Percentiles rank a stretch among this genome's conserved stretches.
phyloP scores from a whole-genome alignment of 2,888 invertebrate genomes.

The Morpho deidamia region DNA sequence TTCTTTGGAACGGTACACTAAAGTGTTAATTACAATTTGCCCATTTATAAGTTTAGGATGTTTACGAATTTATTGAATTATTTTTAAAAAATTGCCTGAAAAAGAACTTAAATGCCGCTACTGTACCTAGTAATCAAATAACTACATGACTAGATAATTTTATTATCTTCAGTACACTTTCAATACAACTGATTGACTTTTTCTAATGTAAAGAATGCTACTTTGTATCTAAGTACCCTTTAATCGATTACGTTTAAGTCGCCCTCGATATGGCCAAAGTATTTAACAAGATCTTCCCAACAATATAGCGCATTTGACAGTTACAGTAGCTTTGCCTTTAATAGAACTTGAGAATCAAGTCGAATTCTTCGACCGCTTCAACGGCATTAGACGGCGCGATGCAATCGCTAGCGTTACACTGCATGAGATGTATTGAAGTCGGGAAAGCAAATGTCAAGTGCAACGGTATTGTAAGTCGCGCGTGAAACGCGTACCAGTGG shows the following conservation, averaged over 20 bases:
- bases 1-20: not conserved
- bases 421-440: constrained; percentile 37
- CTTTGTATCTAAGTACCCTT: not conserved
- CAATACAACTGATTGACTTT: too few relatives aligned
- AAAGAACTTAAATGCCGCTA: too few relatives aligned
- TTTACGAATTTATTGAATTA: too few relatives aligned
- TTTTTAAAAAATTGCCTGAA: too few relatives aligned
- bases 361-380: constrained; percentile 24
- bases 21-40: not conserved
- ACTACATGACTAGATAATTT: too few relatives aligned
- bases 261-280: constrained; percentile 31
- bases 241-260: not conserved
- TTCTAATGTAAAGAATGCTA: not conserved
- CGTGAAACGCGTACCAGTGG: constrained; percentile 26
- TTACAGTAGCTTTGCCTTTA: constrained; percentile 50
- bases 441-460: constrained; percentile 31
- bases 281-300: constrained; percentile 46
- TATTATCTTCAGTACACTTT: too few relatives aligned
- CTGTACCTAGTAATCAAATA: too few relatives aligned
- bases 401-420: constrained; percentile 38
- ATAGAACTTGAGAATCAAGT: constrained; percentile 40
- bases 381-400: constrained; percentile 19
- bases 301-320: constrained; percentile 50
- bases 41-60: not conserved
- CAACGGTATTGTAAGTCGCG: constrained; percentile 43